Percentiles rank a stretch among this genome's conserved stretches.
These are phyloP conservation scores for Indicator indicator DNA, from an alignment of 2,113 vertebrate genomes.

Conservation along the genomic window DNA sequence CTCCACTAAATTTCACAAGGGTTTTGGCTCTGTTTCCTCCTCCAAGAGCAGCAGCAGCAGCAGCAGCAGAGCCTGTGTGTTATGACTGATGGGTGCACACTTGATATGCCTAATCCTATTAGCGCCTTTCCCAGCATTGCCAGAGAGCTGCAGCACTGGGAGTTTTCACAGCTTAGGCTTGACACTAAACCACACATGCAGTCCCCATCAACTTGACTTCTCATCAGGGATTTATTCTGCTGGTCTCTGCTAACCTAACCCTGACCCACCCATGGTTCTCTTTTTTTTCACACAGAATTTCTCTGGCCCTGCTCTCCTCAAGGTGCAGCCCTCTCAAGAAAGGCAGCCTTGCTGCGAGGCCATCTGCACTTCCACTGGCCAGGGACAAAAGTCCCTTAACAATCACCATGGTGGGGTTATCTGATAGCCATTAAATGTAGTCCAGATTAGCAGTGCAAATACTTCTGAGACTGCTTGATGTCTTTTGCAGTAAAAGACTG, in stretches of 20 bases:
- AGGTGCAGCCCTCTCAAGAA: neutral
- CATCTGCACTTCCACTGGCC: constrained; percentile 11
- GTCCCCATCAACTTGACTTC: neutral
- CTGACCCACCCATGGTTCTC: neutral
- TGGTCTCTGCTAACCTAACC: neutral
- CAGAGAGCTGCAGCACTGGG: neutral
- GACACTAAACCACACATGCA: neutral
- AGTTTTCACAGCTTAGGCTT: neutral
- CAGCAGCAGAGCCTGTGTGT: neutral
- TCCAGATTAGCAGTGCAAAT: constrained; percentile 54
- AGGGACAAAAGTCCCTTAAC: neutral
- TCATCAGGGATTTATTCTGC: neutral
- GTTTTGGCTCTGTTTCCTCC: neutral
- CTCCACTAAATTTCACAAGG: neutral
- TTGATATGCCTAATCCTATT: neutral
- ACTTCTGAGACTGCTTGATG: constrained; percentile 41
- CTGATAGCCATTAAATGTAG: constrained; percentile 61
- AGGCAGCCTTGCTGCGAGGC: neutral
- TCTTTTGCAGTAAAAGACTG: neutral
- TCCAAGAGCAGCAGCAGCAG: neutral
- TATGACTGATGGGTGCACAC: neutral
- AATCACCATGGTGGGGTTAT: neutral
- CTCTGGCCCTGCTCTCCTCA: neutral
- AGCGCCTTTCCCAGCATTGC: neutral
- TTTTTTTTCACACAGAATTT: neutral